Base-by-base conservation (phyloP, 2,888 invertebrate species). In the Trissolcus japonicus region DNA sequence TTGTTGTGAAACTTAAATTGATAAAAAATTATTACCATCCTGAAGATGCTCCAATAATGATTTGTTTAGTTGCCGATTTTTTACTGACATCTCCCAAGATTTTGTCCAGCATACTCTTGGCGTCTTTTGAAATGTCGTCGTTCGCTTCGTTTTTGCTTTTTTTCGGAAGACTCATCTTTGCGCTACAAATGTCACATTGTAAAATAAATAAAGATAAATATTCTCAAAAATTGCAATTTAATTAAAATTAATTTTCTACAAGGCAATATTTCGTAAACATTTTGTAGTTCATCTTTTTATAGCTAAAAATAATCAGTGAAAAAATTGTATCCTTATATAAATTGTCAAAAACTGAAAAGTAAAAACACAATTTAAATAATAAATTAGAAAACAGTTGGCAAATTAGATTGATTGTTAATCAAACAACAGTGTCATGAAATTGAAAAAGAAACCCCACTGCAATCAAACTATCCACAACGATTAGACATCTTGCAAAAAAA, bases 61-160 rank as follows among this genome's bases (percentile, higher is more conserved):
- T 92, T 91, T 98, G 97, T 89, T 96, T 95, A 17, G 95, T 94
- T 43, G 95, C 95, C 6, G 97, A 96, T 72, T 94, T 93, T 89
- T 95, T 95, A 78, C 95, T 94, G 76, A 97, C 93, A 87, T 97
- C 96, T 53, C 93, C 93, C 74, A 96, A 90, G 61, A 95, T 91
- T 89, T 93, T 94, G 81, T 95, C 94, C 63, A 96, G 90, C 80
- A 94, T 91, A 78, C 92, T 92, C 86, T 94, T 94, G 0, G 94
- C 93, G 79, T 91, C 91, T 79, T 90, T 90, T 0, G 90, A 89
- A 6, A 90, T 86, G 84, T 93, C 93, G 67, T 83, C 83, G 65
- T 87, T 87, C 1, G 84, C 81, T 46, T 82, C 80, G 55, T 86
- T 84, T 78, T 86, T 86, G 75, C 75, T 82, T 66, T 82, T 85